Base-by-base conservation (phyloP, 2,113 vertebrate genomes). In the Lepus europaeus region DNA sequence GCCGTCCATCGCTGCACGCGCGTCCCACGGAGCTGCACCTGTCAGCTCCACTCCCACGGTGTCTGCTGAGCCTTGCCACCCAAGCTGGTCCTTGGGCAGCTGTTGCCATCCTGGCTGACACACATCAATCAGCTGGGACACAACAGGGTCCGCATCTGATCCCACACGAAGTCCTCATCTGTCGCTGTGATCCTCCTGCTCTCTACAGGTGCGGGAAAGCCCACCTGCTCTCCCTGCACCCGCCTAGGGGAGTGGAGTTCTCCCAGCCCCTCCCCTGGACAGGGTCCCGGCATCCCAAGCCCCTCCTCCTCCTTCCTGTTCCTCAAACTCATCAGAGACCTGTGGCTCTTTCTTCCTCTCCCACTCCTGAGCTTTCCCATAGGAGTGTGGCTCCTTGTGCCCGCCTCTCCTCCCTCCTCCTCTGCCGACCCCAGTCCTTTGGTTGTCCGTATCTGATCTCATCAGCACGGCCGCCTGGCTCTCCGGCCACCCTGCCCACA, bases 291-390 rank as follows among this genome's bases (percentile, higher is more conserved):
- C 66, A 66, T 31, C 39, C 25, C 27, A 20, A 63, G 23, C 1
- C 39, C 45, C 20, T 56, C 53, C 11, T 39, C 16, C 78, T n/a
- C 13, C 14, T 66, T 74, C 59, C 93, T 17, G 7, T 39, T 78
- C 85, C 78, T 79, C 29, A 70, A 12, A 22, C n/a, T 36, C 29
- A 20, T 33, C 64, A 39, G 61, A 74, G 45, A 27, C 22, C 56
- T 70, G 20, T 84, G 72, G 39, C 68, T 86, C 86, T 39, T 63
- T 36, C 2, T 68, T 94, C 63, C 79, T 93, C 22, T 85, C n/a
- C 16, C 49, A 63, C 9, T 19, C 39, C 9, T 39, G 68, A 76
- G 8, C 11, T 59, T 59, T 59, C 19, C 14, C 33, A 51, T 31
- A 31, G 64, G 82, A 39, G 51, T 0, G 2, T 4, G 7, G 51